Conservation (phyloP, 1,140 invertebrate species). For the Lordiphosa stackelbergi region DNA sequence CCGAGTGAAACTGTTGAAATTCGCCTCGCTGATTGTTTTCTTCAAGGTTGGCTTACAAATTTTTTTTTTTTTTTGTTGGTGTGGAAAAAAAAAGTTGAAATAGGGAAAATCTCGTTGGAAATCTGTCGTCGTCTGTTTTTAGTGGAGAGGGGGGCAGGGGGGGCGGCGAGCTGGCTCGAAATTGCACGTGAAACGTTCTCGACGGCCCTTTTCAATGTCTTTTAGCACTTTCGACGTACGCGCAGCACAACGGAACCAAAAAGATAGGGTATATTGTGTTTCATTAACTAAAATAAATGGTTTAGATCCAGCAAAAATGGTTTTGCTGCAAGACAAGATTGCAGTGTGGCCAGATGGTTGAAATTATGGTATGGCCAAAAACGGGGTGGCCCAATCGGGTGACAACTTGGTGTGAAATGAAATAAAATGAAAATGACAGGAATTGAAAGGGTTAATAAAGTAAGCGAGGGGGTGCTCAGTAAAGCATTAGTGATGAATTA, state of each 20-base stretch:
- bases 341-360: constrained; percentile 10
- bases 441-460: no score
- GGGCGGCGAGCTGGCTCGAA: constrained; percentile 19
- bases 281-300: constrained; percentile 74
- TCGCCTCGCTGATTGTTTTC: constrained; percentile 62
- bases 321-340: constrained; percentile 34
- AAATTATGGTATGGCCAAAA: no score
- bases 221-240: constrained; percentile 36
- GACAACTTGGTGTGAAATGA: no score
- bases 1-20: constrained; percentile 58
- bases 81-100: constrained; percentile 48
- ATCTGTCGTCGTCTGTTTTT: constrained; percentile 25
- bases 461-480: no score
- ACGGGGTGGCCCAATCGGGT: no score
- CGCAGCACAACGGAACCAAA: constrained; percentile 64
- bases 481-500: no score
- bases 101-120: constrained; percentile 47
- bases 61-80: constrained; percentile 50
- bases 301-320: constrained; percentile 61
- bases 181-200: constrained; percentile 24
- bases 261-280: constrained; percentile 59
- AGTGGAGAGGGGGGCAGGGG: constrained; percentile 2
- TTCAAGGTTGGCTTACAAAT: constrained; percentile 63
- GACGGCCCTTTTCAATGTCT: constrained; percentile 17
- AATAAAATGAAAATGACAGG: no score